Conservation (phyloP, 2,113 vertebrate genomes). For the Petroica traversi region DNA sequence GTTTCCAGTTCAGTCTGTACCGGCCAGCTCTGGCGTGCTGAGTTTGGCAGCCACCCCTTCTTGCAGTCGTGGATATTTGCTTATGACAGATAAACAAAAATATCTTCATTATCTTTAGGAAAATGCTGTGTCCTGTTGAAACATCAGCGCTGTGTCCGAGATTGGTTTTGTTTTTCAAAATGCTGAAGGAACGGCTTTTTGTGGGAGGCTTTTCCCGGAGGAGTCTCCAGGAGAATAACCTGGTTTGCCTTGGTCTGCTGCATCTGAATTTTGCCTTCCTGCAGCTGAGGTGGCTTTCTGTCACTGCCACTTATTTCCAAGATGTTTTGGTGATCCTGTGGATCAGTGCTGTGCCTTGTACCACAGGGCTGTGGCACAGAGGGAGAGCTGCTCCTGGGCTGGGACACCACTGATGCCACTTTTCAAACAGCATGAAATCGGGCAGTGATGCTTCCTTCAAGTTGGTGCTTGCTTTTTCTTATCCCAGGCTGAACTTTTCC, state of each 20-base stretch:
- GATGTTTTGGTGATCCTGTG: background rate
- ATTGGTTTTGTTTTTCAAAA: background rate
- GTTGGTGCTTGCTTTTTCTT: background rate
- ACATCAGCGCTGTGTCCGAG: rapidly evolving
- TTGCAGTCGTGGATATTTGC: background rate
- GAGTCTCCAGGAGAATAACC: background rate
- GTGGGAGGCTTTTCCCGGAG: background rate
- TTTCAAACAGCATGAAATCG: rapidly evolving
- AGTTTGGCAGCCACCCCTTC: background rate
- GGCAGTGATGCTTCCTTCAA: background rate
- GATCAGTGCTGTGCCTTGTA: too few relatives aligned
- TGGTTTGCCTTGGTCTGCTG: background rate
- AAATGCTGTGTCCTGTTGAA: background rate
- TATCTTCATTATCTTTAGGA: background rate
- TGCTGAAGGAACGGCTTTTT: constrained; percentile 28
- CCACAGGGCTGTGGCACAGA: background rate
- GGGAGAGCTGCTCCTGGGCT: background rate
- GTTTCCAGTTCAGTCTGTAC: background rate
- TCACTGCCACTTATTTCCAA: background rate
- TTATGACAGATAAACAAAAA: background rate
- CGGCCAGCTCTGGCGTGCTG: background rate
- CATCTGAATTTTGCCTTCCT: background rate
- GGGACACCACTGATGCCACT: background rate
- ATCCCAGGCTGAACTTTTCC: background rate
- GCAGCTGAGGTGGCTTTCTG: background rate